Evolutionary conservation across 2,113 vertebrate species (phyloP).

Genomic region (Podilymbus podiceps): DNA sequence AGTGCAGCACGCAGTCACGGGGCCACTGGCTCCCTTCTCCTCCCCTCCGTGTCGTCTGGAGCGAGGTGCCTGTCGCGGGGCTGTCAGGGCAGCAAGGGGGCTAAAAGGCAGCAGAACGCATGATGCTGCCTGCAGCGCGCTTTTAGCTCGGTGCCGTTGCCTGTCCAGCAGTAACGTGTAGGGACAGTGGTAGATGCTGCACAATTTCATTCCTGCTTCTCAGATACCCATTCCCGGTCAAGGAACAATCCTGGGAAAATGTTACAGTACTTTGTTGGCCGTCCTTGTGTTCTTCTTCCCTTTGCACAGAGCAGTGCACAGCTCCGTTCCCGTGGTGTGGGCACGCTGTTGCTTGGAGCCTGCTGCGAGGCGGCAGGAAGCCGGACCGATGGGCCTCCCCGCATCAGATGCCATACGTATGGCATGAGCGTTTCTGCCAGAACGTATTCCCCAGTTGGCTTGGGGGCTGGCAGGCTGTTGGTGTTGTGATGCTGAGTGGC

Average conservation of each 20-base stretch:
- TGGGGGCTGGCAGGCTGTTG: rapidly evolving
- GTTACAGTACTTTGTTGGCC: not conserved
- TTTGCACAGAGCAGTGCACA: not conserved
- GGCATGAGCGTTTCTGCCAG: not conserved
- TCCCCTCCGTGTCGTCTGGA: not conserved
- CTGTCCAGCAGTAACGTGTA: rapidly evolving
- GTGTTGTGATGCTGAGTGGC: not conserved
- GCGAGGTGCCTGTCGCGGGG: rapidly evolving
- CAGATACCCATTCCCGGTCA: not conserved
- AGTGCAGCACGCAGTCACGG: rapidly evolving
- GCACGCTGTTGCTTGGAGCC: not conserved
- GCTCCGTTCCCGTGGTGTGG: not conserved
- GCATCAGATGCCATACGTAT: rapidly evolving
- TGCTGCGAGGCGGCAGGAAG: not conserved
- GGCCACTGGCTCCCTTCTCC: not conserved
- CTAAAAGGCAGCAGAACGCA: not conserved
- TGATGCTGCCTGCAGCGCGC: rapidly evolving
- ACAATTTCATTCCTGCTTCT: not conserved
- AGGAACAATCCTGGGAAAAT: not conserved
- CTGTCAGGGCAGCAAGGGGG: not conserved
- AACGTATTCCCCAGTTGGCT: rapidly evolving
- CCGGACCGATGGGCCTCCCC: rapidly evolving
- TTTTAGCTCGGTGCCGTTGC: not conserved
- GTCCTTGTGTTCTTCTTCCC: not conserved
- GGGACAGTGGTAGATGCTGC: not conserved